A percentile compares a stretch with the other conserved stretches of the same genome.
Evolutionary conservation across 1,140 invertebrate species (phyloP).

Genomic region (Cylas formicarius): DNA sequence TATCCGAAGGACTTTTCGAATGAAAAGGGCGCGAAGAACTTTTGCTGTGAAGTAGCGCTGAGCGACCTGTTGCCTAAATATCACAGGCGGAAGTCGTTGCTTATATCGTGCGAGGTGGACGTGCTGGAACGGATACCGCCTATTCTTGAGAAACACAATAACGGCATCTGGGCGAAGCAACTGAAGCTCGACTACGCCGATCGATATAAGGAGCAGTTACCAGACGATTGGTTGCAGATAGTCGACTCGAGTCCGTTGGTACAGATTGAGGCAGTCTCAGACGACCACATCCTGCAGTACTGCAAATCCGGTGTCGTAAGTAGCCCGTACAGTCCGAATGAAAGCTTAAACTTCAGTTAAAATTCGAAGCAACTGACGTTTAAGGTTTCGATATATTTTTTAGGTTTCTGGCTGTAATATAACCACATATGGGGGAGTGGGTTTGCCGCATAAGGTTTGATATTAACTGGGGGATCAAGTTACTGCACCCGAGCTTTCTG

Average conservation of each 20-base stretch:
- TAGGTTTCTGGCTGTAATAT: no score
- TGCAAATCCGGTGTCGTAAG: conserved; percentile 37
- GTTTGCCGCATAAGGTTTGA: no score
- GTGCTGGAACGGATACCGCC: conserved; percentile 35
- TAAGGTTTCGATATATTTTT: no score
- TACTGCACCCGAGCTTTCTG: no score
- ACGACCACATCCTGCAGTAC: conserved; percentile 27
- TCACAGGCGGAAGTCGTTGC: conserved; percentile 27
- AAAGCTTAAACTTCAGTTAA: no score
- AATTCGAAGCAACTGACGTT: no score
- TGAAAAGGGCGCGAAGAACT: conserved; percentile 45
- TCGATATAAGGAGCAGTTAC: conserved; percentile 32
- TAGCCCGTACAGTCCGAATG: conserved; percentile 3
- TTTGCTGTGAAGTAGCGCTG: conserved; percentile 49
- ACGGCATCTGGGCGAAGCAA: conserved; percentile 35
- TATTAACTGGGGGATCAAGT: no score
- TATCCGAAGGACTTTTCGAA: conserved; percentile 52
- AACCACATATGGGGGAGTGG: no score
- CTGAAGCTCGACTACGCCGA: conserved; percentile 35
- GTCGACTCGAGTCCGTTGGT: conserved; percentile 30
- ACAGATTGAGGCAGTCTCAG: conserved; percentile 22
- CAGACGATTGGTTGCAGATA: conserved; percentile 36
- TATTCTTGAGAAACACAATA: conserved; percentile 25
- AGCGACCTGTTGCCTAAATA: conserved; percentile 39
- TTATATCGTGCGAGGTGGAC: conserved; percentile 31